Evolutionary conservation across 2,113 vertebrate species (phyloP).

Genomic region (Polypterus bichir): DNA sequence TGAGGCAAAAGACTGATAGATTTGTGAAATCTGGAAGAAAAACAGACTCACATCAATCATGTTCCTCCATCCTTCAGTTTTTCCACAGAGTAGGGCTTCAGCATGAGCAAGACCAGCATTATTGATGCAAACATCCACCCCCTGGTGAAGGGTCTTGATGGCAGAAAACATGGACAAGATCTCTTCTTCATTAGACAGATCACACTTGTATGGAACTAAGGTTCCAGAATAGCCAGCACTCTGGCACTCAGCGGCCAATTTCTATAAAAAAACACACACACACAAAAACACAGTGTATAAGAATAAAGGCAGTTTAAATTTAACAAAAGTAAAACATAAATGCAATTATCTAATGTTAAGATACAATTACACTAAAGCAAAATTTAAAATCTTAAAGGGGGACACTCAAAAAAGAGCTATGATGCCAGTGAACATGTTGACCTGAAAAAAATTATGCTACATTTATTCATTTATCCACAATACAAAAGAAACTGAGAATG

Average conservation of each 20-base stretch:
- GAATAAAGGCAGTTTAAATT: no score
- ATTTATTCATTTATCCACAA: no score
- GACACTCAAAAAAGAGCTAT: no score
- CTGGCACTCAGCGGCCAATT: slow-evolving; percentile 85
- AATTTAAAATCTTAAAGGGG: no score
- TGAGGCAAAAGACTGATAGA: no score
- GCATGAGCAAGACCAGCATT: slow-evolving; percentile 80
- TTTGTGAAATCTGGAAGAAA: no score
- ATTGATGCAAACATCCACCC: slow-evolving; percentile 92
- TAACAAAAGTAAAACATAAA: no score
- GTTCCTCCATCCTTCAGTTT: slow-evolving; percentile 78
- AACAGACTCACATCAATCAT: slow-evolving; percentile 73
- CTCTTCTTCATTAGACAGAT: slow-evolving; percentile 86
- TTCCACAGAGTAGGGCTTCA: slow-evolving; percentile 74
- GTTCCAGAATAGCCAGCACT: slow-evolving; percentile 80
- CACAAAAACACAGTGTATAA: slow-evolving; percentile 14
- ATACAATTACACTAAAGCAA: no score
- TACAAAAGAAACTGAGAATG: no score
- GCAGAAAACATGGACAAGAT: slow-evolving; percentile 96
- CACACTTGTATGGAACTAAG: slow-evolving; percentile 86
- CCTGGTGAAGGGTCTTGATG: slow-evolving; percentile 72
- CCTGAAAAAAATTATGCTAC: no score
- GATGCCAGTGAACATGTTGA: no score
- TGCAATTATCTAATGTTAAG: no score
- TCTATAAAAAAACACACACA: slow-evolving; percentile 41